Percentiles rank a stretch among this genome's conserved stretches.
Conservation (phyloP, 35 echinoderm and acorn worm species). For the Amphiura filiformis region DNA sequence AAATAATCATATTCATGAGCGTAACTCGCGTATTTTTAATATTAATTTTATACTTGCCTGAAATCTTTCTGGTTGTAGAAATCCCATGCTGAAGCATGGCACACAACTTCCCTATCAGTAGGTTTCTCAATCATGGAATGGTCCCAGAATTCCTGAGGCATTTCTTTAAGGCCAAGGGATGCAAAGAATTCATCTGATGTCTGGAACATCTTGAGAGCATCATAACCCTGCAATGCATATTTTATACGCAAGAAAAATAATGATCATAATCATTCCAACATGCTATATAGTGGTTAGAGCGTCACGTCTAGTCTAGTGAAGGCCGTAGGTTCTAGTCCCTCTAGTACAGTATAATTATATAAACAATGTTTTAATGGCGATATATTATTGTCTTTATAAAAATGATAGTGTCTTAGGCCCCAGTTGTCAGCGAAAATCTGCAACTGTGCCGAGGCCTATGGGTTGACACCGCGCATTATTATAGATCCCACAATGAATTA, state of each 20-base stretch:
- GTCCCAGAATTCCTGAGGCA: constrained; percentile 77
- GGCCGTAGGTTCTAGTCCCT: too few relatives aligned
- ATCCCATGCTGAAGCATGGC: constrained; percentile 87
- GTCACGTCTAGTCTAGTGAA: neutral
- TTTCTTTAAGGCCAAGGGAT: constrained; percentile 68
- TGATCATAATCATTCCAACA: neutral
- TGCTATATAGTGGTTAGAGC: neutral
- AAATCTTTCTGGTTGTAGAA: constrained; percentile 91
- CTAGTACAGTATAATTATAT: too few relatives aligned
- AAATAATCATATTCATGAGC: too few relatives aligned
- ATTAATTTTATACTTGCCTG: constrained; percentile 64
- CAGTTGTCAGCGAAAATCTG: too few relatives aligned
- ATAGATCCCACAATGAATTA: too few relatives aligned
- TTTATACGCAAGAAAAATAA: neutral
- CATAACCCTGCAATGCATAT: constrained; percentile 42
- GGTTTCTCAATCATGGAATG: constrained; percentile 81
- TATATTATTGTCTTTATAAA: too few relatives aligned
- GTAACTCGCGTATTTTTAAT: too few relatives aligned
- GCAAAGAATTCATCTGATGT: constrained; percentile 85
- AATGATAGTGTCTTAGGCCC: too few relatives aligned
- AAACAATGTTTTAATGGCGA: too few relatives aligned
- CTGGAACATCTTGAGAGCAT: constrained; percentile 67
- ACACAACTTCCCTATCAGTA: constrained; percentile 62
- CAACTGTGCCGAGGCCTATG: too few relatives aligned
- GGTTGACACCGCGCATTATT: too few relatives aligned